Base-by-base conservation (phyloP, 2,113 vertebrate species). In the Micronycteris hirsuta region DNA sequence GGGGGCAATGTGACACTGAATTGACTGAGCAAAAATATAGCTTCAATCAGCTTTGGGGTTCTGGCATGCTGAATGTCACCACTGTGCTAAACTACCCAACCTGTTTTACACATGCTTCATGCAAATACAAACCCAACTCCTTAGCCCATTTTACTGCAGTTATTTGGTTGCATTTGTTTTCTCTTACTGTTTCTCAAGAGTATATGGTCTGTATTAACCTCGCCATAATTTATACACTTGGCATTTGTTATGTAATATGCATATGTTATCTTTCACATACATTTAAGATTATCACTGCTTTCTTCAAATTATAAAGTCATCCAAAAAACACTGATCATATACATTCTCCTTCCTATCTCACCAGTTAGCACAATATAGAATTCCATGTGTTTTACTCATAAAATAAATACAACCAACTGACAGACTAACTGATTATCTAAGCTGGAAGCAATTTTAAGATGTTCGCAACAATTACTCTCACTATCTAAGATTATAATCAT, bases 391-490 rank as follows among this genome's bases (percentile, higher is more conserved):
- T 41, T 19, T 20, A 36, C 20, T 84, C 52, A 93, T 58, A 91
- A 95, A 86, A 82, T 52, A 89, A 89, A 49, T 2, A 12, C 16
- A 96, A 28, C 31, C 81, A 61, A 96, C 47, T 68, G 88, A 77
- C n/a, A 63, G 24, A 84, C 20, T 71, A 20, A 94, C 33, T 97
- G 92, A 97, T 97, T 97, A 90, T 73, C 47, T n/a, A 92, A 83
- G 45, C 81, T 97, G 92, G 65, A 98, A 98, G 95, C 63, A 81
- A 96, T 96, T 95, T 97, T 98, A 97, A 97, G 87, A 85, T 97
- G 97, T 97, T 96, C 94, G 96, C 31, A 97, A 86, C 54, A 95
- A 95, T 98, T 98, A 96, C 80, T 95, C 80, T 97, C 89, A 93
- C 86, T 96, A 74, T 83, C 98, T 98, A 93, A 96, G 81, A 98